Evolutionary conservation across 2,888 invertebrate genomes (phyloP), one percentile per base, ranked within the genome.

Genomic region (Drosophila antonietae): DNA sequence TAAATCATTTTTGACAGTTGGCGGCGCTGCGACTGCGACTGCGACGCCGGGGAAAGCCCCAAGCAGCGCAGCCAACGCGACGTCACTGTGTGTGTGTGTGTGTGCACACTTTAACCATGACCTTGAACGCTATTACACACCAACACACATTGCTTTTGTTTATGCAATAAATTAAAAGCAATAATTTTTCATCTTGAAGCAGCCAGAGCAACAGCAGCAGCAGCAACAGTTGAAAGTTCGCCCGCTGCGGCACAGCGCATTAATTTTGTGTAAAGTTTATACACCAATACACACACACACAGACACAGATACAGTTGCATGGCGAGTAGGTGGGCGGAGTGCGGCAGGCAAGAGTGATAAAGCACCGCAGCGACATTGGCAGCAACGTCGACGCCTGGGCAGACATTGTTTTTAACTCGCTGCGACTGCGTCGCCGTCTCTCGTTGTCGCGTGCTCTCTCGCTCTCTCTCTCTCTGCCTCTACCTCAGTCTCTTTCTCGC

Each of bases 111-210:
- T 83, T 84, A 87, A 79, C 86, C 86, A 71, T 84, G 90, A 90
- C 91, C 87, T 90, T 90, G 90, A 89, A 68, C 70, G 65, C 78
- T 58, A 67, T 76, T 69, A 83, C 74, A 83, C 58, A 63, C 65
- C 65, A 58, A 73, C 33, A 78, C 44, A 68, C 70, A 75, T 67
- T 79, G 75, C 78, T 78, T 84, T 89, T 90, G 90, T 89, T 90
- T 87, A 87, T 90, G 90, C 90, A 91, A 91, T 91, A 91, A 91
- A 91, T 91, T 91, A 91, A 90, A 90, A 90, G 90, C 91, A 91
- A 91, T 91, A 91, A 91, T 91, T 91, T 91, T 91, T 91, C 91
- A 91, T 91, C 91, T 91, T 91, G 91, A 90, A 86, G 83, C 88
- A 88, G 79, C 81, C 81, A 68, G 49, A 31, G 49, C 63, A 49